Conservation (phyloP, 2,113 vertebrate genomes). For the Nerophis ophidion region DNA sequence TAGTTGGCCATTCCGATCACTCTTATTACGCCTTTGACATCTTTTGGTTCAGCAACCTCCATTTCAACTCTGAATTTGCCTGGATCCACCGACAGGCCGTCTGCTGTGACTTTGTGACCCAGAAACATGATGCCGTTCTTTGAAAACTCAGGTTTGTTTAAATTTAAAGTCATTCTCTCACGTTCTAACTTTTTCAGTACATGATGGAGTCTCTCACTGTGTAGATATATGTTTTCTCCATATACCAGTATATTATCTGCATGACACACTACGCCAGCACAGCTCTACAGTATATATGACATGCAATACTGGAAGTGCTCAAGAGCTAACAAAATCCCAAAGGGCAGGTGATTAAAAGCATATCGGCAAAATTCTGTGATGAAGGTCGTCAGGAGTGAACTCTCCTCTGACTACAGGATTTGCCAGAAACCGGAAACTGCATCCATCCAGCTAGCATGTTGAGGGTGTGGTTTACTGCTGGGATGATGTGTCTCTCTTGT, state of each 20-base stretch:
- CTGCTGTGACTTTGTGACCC: conserved; percentile 12
- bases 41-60: conserved; percentile 13
- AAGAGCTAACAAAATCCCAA: not conserved
- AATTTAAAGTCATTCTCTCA: conserved; percentile 11
- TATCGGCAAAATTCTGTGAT: not conserved
- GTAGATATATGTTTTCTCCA: conserved; percentile 2
- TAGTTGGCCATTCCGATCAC: conserved; percentile 27
- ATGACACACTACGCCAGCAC: not conserved
- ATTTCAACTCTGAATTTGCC: conserved; percentile 9
- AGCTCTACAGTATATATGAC: not conserved
- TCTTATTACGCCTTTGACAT: conserved; percentile 7
- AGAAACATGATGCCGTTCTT: conserved; percentile 8
- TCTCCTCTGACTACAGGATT: not conserved
- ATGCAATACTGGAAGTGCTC: not conserved
- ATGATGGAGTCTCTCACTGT: not conserved
- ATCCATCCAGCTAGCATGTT: not conserved
- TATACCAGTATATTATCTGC: not conserved
- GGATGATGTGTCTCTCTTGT: not conserved
- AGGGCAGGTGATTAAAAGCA: not conserved
- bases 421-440: not conserved
- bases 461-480: not conserved
- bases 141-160: conserved; percentile 15
- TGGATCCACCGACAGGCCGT: conserved; percentile 14
- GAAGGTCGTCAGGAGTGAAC: not conserved
- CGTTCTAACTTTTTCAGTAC: not conserved